Evolutionary conservation across 2,888 invertebrate genomes (phyloP), one percentile per base, ranked within the genome.

Genomic region (Scaptomyza parva): DNA sequence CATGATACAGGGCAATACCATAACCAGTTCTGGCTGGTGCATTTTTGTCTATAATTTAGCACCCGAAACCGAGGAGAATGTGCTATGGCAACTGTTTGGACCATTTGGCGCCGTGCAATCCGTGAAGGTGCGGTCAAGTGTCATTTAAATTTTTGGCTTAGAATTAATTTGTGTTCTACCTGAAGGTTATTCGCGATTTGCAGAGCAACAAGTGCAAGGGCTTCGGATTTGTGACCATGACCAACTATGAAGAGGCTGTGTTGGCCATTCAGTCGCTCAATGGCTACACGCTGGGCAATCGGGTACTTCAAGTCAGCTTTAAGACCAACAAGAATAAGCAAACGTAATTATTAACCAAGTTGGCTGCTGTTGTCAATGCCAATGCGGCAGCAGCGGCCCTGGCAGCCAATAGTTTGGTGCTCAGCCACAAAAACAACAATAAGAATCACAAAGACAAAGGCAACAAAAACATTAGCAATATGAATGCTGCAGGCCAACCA

Each of bases 201-300:
- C 96, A 97, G 90, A 98, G 98, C 81, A 97, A 97, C 93, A 99
- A 99, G 93, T 99, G 98, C 93, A 98, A 98, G 93, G 99, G 99
- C 70, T 99, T 98, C 92, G 99, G 98, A 74, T 98, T 98, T 92
- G 98, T 99, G 78, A 98, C 98, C 72, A 99, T 99, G 98, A 98
- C 98, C 90, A 98, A 98, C 92, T 98, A 99, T 92, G 98, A 98
- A 91, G 98, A 99, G 92, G 97, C 98, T 53, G 95, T 98, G 64
- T 96, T 97, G 87, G 98, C 99, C 80, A 98, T 98, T 90, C 97
- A 98, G 92, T 97, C 97, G 72, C 94, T 99, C 90, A 98, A 99
- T 92, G 98, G 98, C 88, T 98, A 98, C 93, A 97, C 97, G 83
- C 93, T 99, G 90, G 97, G 97, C 89, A 98, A 97, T 92, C 96